These are phyloP conservation scores for Nannospalax galili DNA, from an alignment of 2,113 vertebrate genomes.

Conservation along the genomic window DNA sequence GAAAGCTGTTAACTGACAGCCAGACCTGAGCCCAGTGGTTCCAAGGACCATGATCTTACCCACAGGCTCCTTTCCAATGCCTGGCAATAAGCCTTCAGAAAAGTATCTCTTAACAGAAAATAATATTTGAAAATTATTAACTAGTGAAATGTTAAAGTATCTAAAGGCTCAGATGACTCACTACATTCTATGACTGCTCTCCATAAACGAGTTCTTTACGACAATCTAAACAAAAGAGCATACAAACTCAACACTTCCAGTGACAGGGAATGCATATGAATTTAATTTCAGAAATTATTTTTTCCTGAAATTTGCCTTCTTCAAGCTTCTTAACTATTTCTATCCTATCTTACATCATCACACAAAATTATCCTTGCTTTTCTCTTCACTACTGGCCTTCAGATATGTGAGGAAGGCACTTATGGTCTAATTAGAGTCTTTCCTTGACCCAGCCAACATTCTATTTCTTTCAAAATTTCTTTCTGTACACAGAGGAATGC, in stretches of 20 bases:
- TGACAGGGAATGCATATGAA: not conserved
- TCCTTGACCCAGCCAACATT: not conserved
- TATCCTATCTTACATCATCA: conserved; percentile 43
- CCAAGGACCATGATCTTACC: not conserved
- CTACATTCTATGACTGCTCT: not conserved
- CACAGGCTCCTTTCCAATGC: not conserved
- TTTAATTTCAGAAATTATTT: conserved; percentile 53
- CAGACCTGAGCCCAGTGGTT: not conserved
- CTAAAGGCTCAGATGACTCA: not conserved
- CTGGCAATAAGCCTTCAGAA: conserved; percentile 42
- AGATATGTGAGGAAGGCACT: conserved; percentile 4
- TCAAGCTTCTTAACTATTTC: conserved; percentile 9
- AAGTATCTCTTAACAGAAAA: conserved; percentile 38
- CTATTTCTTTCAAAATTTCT: conserved; percentile 45
- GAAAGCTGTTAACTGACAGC: not conserved
- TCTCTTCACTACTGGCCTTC: conserved; percentile 27
- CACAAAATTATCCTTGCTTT: conserved; percentile 39
- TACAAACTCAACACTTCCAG: not conserved
- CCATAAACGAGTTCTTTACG: conserved; percentile 17
- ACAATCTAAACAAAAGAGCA: not conserved
- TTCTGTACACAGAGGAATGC: conserved; percentile 19
- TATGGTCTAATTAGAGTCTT: not conserved
- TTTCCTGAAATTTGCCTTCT: not conserved
- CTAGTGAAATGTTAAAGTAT: conserved; percentile 44
- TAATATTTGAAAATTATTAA: conserved; percentile 39